Evolutionary conservation across 92 coral and sea anemone species (phyloP).

Genomic region (Scolanthus callimorphus): DNA sequence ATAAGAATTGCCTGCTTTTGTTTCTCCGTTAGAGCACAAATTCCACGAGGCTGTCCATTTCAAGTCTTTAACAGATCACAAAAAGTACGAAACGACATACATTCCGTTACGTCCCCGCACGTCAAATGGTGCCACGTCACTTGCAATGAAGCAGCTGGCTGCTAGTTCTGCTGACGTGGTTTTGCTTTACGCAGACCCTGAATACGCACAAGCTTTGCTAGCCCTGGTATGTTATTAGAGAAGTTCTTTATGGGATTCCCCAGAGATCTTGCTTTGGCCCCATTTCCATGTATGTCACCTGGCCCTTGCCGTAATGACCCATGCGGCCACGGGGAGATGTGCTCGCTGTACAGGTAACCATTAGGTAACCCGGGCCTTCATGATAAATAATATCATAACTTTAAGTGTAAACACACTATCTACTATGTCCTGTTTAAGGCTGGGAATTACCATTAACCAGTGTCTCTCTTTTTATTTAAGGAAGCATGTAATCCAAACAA

Average conservation of each 20-base stretch:
- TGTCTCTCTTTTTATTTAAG: neutral
- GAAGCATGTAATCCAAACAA: neutral
- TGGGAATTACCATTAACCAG: neutral
- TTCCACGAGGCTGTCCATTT: conserved; percentile 12
- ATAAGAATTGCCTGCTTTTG: too few relatives aligned
- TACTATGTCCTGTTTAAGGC: too few relatives aligned
- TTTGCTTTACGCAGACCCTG: conserved; percentile 22
- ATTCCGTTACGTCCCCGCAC: neutral
- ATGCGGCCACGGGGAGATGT: too few relatives aligned
- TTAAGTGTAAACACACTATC: too few relatives aligned
- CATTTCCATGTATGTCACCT: too few relatives aligned
- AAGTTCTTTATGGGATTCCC: too few relatives aligned
- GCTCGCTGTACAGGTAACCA: too few relatives aligned
- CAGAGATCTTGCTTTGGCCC: too few relatives aligned
- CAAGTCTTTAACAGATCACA: conserved; percentile 2
- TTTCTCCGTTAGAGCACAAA: neutral
- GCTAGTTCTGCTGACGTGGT: conserved; percentile 22
- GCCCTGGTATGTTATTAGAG: too few relatives aligned
- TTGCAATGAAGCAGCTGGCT: conserved; percentile 13
- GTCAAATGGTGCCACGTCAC: neutral
- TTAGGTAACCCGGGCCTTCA: too few relatives aligned
- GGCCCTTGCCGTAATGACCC: too few relatives aligned
- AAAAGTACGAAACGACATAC: conserved; percentile 3
- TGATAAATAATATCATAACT: too few relatives aligned
- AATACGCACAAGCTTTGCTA: neutral